Evolutionary conservation across 2,113 vertebrate species (phyloP).

Genomic region (Percina caprodes): DNA sequence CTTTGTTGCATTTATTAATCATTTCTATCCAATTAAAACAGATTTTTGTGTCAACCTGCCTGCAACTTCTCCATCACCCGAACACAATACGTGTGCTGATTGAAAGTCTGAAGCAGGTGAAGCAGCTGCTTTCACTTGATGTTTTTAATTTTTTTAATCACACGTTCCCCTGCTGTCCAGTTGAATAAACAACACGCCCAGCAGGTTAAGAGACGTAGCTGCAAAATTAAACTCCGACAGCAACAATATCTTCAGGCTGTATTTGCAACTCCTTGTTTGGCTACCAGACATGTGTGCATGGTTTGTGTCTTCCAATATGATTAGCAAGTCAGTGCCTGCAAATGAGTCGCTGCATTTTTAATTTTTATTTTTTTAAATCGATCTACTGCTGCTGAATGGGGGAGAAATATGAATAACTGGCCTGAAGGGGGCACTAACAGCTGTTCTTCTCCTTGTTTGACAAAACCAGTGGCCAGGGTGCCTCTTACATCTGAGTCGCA

Average conservation of each 20-base stretch:
- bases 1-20: background rate
- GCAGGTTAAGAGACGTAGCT: background rate
- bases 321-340: constrained; percentile 1
- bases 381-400: background rate
- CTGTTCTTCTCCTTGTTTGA: background rate
- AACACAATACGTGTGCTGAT: background rate
- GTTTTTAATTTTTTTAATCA: background rate
- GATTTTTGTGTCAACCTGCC: background rate
- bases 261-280: background rate
- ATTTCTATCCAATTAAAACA: background rate
- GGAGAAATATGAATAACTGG: background rate
- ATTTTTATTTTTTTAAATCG: background rate
- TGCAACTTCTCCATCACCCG: background rate
- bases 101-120: background rate
- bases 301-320: background rate
- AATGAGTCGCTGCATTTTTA: background rate
- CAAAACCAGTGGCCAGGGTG: background rate
- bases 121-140: background rate
- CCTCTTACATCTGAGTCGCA: background rate
- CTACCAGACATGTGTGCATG: background rate
- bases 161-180: background rate
- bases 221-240: background rate
- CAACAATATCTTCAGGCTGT: constrained; percentile 14
- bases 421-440: background rate
- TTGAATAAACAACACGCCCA: background rate